Conservation (phyloP, 2,888 invertebrate species). For the Pyrrhia umbra region DNA sequence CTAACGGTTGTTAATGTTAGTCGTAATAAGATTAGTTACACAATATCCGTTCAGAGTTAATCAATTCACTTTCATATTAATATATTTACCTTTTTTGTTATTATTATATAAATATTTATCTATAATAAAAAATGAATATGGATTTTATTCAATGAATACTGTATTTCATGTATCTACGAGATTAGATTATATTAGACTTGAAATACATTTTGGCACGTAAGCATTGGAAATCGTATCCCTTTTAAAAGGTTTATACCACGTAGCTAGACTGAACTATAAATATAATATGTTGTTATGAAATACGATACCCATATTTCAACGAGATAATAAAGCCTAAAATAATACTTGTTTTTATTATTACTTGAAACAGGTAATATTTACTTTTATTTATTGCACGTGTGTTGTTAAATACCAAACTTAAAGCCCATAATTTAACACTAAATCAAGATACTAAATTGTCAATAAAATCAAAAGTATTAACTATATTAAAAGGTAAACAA, state of each 20-base stretch:
- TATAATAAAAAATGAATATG: background rate
- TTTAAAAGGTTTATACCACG: background rate
- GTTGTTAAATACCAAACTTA: too few species aligned
- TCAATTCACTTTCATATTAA: conserved; percentile 20
- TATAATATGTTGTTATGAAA: background rate
- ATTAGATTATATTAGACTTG: too few species aligned
- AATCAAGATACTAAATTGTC: too few species aligned
- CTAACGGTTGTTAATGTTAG: conserved; percentile 24
- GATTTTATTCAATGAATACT: background rate
- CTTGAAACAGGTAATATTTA: too few species aligned
- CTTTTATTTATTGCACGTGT: too few species aligned
- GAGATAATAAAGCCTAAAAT: too few species aligned
- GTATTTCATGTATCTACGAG: too few species aligned
- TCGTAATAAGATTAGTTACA: conserved; percentile 34
- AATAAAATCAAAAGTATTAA: conserved; percentile 11
- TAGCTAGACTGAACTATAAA: background rate
- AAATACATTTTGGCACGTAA: background rate
- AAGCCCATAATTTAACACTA: background rate
- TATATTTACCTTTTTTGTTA: background rate
- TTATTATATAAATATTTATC: background rate
- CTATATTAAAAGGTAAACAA: conserved; percentile 7
- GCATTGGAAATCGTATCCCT: background rate
- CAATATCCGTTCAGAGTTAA: conserved; percentile 22
- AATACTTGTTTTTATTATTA: too few species aligned
- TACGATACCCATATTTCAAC: too few species aligned